phyloP scores from a whole-genome alignment of 2,113 vertebrate species.

The Orthochromis malagaraziensis region DNA sequence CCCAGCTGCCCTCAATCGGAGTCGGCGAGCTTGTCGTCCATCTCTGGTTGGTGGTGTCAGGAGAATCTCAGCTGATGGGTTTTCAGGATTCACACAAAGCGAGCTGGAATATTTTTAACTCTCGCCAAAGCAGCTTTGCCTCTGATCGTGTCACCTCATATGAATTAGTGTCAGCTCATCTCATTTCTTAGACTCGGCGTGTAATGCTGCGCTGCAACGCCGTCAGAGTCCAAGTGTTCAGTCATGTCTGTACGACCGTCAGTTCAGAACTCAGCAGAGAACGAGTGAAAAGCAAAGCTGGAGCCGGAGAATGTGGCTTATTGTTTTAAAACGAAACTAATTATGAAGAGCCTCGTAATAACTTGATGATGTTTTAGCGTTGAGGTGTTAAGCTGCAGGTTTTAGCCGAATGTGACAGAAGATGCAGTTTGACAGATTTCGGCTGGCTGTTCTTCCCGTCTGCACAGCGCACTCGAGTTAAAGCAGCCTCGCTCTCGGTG shows the following conservation, averaged over 20 bases:
- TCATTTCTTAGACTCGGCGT: neutral
- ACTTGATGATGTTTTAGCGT: neutral
- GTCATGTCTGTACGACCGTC: neutral
- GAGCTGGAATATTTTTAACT: neutral
- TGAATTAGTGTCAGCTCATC: neutral
- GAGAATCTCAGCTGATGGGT: neutral
- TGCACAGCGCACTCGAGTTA: neutral
- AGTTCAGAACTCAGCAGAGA: accelerated
- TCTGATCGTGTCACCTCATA: neutral
- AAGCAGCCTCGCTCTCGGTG: neutral
- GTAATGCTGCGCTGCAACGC: accelerated
- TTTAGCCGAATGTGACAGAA: neutral
- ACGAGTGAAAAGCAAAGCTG: accelerated
- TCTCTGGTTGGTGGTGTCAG: neutral
- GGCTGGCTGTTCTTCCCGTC: neutral
- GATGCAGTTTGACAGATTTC: neutral
- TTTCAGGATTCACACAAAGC: neutral
- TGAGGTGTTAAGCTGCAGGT: accelerated
- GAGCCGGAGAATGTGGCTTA: neutral
- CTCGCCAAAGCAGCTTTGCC: neutral
- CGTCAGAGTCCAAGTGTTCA: neutral
- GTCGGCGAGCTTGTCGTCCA: accelerated
- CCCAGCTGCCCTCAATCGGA: neutral
- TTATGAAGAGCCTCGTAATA: neutral
- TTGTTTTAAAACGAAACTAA: neutral